phyloP scores from a whole-genome alignment of 2,797 vertebrate genomes.

The Crypturellus tataupa region DNA sequence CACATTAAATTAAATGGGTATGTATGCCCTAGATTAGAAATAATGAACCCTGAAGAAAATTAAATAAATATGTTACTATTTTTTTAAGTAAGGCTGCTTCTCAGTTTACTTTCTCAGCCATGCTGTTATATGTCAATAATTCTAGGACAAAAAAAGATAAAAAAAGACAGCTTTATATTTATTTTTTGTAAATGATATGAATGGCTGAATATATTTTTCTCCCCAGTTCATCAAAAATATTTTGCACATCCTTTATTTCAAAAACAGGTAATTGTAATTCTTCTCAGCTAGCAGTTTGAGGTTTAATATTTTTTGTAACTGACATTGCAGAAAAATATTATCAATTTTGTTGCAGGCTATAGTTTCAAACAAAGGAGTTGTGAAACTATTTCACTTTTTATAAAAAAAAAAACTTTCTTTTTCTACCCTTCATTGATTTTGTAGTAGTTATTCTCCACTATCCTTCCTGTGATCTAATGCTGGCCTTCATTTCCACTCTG shows the following conservation, averaged over 20 bases:
- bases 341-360: neutral
- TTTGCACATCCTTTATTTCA: neutral
- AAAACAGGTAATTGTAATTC: neutral
- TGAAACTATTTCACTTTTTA: neutral
- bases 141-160: neutral
- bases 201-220: neutral
- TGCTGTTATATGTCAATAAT: neutral
- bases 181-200: slow-evolving; percentile 5
- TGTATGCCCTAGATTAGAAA: slow-evolving; percentile 49
- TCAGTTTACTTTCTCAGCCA: slow-evolving; percentile 20
- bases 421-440: neutral
- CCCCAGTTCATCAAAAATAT: neutral
- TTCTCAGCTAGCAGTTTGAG: neutral
- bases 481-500: slow-evolving; percentile 54
- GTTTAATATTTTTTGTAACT: neutral
- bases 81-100: slow-evolving; percentile 24
- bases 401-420: neutral
- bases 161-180: neutral
- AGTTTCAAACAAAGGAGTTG: neutral
- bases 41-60: slow-evolving; percentile 50
- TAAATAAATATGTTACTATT: slow-evolving; percentile 17
- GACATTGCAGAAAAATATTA: neutral
- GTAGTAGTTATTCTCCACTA: slow-evolving; percentile 22
- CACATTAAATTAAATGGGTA: slow-evolving; percentile 46
- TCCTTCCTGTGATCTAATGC: neutral